Conservation (phyloP, 2,797 vertebrate genomes). For the Nyctibius grandis region DNA sequence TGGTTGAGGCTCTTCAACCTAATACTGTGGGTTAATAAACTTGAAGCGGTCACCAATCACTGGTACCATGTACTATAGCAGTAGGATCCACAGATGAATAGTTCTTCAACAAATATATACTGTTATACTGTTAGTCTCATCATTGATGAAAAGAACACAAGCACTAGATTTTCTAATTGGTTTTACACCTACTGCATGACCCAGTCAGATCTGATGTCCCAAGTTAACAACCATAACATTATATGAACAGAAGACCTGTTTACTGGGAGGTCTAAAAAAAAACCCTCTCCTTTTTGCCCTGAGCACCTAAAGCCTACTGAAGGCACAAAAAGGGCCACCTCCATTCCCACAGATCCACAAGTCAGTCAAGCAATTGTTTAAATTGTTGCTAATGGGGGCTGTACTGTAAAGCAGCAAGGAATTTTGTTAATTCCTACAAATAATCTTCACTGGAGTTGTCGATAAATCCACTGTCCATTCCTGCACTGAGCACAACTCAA, state of each 20-base stretch:
- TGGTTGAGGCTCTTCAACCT: background rate
- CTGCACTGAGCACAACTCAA: background rate
- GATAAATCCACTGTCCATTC: background rate
- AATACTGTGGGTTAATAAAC: background rate
- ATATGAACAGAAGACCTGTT: background rate
- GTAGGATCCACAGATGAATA: background rate
- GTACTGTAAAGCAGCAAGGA: background rate
- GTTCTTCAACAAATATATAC: background rate
- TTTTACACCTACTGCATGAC: background rate
- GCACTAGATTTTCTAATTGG: background rate
- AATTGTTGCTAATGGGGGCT: background rate
- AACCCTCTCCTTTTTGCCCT: background rate
- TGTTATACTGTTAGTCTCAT: background rate
- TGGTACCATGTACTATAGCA: background rate
- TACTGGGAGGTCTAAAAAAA: background rate
- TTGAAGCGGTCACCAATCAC: background rate
- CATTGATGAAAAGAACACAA: background rate
- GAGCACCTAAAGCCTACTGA: background rate
- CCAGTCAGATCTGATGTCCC: background rate
- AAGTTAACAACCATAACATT: background rate
- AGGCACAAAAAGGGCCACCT: background rate
- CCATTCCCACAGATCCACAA: background rate
- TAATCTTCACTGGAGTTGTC: background rate
- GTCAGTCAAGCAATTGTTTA: background rate
- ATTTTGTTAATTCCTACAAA: background rate